A percentile compares a stretch with the other conserved stretches of the same genome.
Evolutionary conservation across 2,888 invertebrate genomes (phyloP).

Genomic region (Drosophila anceps): DNA sequence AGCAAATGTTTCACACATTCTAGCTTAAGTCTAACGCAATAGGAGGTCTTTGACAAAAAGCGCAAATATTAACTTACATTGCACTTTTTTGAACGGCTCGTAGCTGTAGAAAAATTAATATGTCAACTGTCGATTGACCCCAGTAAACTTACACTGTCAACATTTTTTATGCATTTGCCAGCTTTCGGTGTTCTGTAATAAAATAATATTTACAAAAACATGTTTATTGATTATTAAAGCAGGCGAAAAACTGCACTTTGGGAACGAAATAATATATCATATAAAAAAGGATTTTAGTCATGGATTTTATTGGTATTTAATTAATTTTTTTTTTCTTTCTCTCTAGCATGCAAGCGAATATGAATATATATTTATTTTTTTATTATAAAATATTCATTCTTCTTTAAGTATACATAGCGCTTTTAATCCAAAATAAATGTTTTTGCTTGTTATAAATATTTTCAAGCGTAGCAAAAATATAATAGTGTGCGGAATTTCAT

Average conservation of each 20-base stretch:
- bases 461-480: background rate
- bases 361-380: background rate
- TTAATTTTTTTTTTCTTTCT: too few relatives aligned
- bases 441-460: background rate
- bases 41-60: too few relatives aligned
- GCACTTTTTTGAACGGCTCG: background rate
- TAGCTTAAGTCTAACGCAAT: too few relatives aligned
- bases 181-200: background rate
- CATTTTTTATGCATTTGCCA: background rate
- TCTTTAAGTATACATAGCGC: background rate
- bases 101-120: slow-evolving; percentile 23
- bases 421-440: background rate
- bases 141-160: background rate
- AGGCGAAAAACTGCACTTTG: background rate
- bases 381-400: background rate
- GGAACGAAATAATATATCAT: too few relatives aligned
- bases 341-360: background rate
- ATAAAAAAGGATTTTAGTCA: background rate
- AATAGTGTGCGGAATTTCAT: background rate
- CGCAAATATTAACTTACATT: background rate
- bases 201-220: background rate
- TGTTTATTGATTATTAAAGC: background rate
- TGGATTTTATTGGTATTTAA: too few relatives aligned
- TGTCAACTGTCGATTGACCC: slow-evolving; percentile 9
- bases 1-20: too few relatives aligned